phyloP scores from a whole-genome alignment of 2,888 invertebrate genomes.

The Caenorhabditis plicata region DNA sequence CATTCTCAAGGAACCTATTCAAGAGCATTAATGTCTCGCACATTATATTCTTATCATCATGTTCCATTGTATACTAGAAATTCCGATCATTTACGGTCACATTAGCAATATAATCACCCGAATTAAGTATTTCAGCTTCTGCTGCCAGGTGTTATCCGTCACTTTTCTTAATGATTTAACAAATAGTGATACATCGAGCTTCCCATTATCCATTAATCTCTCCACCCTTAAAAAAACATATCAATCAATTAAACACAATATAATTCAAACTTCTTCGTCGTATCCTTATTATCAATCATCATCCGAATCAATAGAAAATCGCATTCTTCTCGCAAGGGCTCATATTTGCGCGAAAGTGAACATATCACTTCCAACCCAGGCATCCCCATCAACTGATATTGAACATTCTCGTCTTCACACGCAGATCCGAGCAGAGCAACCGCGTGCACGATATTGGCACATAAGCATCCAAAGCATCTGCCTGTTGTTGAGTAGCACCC shows the following conservation, averaged over 20 bases:
- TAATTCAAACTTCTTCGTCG: conserved; percentile 8
- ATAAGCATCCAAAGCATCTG: conserved; percentile 73
- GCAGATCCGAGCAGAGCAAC: conserved; percentile 77
- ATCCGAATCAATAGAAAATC: conserved; percentile 32
- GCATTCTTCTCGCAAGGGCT: conserved; percentile 24
- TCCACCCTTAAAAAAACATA: conserved; percentile 4
- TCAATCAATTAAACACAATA: background rate
- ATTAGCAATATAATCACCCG: no score
- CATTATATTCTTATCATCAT: conserved; percentile 17
- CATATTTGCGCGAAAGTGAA: conserved; percentile 9
- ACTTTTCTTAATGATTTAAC: conserved; percentile 24
- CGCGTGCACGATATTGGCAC: conserved; percentile 89
- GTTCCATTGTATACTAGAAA: conserved; percentile 19
- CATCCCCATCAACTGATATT: background rate
- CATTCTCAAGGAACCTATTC: conserved; percentile 18
- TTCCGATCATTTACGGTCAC: no score
- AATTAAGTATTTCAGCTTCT: conserved; percentile 32
- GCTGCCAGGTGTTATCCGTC: conserved; percentile 38
- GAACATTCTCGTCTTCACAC: conserved; percentile 27
- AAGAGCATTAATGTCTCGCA: conserved; percentile 26
- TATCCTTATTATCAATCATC: conserved; percentile 20
- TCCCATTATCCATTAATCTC: conserved; percentile 13
- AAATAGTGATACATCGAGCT: conserved; percentile 17
- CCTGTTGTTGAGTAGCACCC: conserved; percentile 23
- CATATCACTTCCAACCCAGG: background rate